Evolutionary conservation across 2,113 vertebrate species (phyloP).

Genomic region (rat (Rattus norvegicus)): DNA sequence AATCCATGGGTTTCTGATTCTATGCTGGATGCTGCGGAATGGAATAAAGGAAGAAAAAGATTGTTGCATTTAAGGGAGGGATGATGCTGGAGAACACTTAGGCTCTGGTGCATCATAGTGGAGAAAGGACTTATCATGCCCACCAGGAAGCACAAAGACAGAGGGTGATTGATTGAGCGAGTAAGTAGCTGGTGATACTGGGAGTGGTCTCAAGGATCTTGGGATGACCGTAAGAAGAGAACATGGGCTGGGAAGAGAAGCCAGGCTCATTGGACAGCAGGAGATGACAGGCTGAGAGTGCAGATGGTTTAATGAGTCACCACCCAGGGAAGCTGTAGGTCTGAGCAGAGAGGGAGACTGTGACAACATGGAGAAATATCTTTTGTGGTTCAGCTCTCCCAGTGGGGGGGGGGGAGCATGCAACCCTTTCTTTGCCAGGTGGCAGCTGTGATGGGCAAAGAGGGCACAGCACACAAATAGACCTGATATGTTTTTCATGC

Average conservation of each 20-base stretch:
- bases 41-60: neutral
- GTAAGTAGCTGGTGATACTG: accelerated
- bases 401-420: accelerated
- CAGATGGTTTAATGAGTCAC: neutral
- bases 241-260: neutral
- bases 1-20: neutral
- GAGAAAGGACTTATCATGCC: neutral
- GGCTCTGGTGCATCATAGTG: neutral
- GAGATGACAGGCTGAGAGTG: neutral
- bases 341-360: neutral
- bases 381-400: neutral
- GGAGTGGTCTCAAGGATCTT: neutral
- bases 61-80: neutral
- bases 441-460: neutral
- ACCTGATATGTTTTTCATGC: neutral
- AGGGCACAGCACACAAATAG: neutral
- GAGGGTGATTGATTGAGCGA: neutral
- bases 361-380: neutral
- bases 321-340: accelerated
- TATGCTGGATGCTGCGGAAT: neutral
- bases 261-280: neutral
- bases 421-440: neutral
- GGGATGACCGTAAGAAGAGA: accelerated
- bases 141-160: accelerated
- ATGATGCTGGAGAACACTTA: accelerated